These are phyloP conservation scores for Chaetops frenatus DNA, from an alignment of 2,113 vertebrate genomes.

Conservation along the genomic window DNA sequence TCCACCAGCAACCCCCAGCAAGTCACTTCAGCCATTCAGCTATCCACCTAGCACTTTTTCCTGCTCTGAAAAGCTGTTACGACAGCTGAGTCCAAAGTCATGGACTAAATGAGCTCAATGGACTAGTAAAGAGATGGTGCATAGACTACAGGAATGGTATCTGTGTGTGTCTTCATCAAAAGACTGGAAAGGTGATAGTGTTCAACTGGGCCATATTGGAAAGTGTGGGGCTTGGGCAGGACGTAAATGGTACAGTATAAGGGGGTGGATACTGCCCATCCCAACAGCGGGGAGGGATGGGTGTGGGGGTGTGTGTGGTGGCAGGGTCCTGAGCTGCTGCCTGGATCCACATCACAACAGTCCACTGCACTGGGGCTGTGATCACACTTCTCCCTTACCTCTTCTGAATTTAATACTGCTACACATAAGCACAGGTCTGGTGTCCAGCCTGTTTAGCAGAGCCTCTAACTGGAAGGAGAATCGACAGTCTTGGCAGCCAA, in stretches of 20 bases:
- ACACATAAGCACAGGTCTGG: not conserved
- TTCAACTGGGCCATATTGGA: not conserved
- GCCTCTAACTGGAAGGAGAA: not conserved
- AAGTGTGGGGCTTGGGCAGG: not conserved
- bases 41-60: not conserved
- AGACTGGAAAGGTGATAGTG: not conserved
- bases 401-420: not conserved
- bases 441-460: not conserved
- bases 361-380: not conserved
- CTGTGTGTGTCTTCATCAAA: not conserved
- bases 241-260: fast-evolving
- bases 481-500: not conserved
- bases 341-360: not conserved
- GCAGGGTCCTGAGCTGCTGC: not conserved
- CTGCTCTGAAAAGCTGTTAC: not conserved
- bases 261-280: not conserved
- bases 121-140: not conserved
- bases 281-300: fast-evolving
- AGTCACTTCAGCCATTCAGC: not conserved
- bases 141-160: not conserved
- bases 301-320: not conserved
- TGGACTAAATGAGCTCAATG: not conserved
- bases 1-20: not conserved
- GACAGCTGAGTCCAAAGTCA: not conserved
- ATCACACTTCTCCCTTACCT: not conserved